Conservation (phyloP, 1,140 invertebrate species). For the Rhizoglyphus robini region DNA sequence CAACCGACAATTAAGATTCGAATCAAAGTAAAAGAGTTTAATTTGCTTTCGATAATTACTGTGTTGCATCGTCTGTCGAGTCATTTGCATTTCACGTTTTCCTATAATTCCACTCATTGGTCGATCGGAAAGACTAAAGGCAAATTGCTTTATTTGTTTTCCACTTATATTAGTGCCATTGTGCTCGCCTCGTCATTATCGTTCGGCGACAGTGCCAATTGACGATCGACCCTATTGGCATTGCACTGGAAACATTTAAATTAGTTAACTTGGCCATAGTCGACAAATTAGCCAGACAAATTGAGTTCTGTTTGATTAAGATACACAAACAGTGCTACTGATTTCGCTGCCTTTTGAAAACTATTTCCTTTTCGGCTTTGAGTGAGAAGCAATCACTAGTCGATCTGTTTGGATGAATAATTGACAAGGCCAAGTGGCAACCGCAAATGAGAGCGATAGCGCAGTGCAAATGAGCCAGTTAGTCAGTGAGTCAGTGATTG, state of each 20-base stretch:
- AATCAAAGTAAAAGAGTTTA: conserved; percentile 1
- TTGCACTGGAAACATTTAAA: neutral
- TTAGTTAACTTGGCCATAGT: neutral
- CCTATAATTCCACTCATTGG: neutral
- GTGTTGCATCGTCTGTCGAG: neutral
- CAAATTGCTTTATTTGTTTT: conserved; percentile 8
- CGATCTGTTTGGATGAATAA: too few species aligned
- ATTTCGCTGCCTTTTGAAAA: too few species aligned
- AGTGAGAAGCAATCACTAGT: too few species aligned
- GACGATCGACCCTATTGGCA: too few species aligned
- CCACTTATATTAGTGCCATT: neutral
- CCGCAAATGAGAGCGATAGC: too few species aligned
- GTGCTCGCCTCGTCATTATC: neutral
- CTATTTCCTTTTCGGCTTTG: too few species aligned
- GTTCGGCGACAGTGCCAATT: too few species aligned
- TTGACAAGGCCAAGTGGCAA: too few species aligned
- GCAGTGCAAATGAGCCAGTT: too few species aligned
- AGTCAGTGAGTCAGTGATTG: too few species aligned
- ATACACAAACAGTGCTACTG: neutral
- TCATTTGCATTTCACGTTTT: conserved; percentile 8
- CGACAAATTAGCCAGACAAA: conserved; percentile 7
- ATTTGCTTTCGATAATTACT: neutral
- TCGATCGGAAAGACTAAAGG: neutral
- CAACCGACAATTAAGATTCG: conserved; percentile 1
- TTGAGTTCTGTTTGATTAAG: neutral